These are phyloP conservation scores for Hippasteria phrygiana DNA, from an alignment of 53 echinoderm and acorn worm species.

Conservation along the genomic window DNA sequence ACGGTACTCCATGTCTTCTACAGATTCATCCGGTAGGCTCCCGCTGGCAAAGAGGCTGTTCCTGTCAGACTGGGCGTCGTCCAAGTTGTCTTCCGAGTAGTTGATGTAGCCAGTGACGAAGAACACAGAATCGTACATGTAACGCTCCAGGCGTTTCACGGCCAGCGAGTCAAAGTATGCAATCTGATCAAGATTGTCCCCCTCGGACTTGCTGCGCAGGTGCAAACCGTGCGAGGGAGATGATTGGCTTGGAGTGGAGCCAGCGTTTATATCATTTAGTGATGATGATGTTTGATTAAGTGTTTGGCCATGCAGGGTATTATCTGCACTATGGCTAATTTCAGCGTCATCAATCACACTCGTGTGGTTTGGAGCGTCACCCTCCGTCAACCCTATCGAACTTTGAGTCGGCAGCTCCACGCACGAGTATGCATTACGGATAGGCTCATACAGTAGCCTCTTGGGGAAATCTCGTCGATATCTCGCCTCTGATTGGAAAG, in stretches of 20 bases:
- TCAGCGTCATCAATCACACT: constrained; percentile 27
- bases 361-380: constrained; percentile 12
- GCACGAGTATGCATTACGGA: constrained; percentile 67
- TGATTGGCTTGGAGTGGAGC: constrained; percentile 19
- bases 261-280: constrained; percentile 44
- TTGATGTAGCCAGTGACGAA: constrained; percentile 58
- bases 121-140: constrained; percentile 59
- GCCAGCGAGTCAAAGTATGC: constrained; percentile 60
- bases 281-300: constrained; percentile 52
- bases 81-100: constrained; percentile 26
- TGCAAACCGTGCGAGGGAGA: constrained; percentile 54
- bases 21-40: constrained; percentile 29
- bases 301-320: neutral
- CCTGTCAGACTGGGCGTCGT: constrained; percentile 17
- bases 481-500: constrained; percentile 61
- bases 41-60: constrained; percentile 42
- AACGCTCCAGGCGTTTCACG: constrained; percentile 55
- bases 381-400: neutral
- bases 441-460: constrained; percentile 30
- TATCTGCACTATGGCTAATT: constrained; percentile 14
- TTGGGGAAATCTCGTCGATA: constrained; percentile 58
- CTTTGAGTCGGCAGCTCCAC: constrained; percentile 44
- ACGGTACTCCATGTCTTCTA: constrained; percentile 52
- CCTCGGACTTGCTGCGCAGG: constrained; percentile 53
- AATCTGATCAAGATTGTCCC: constrained; percentile 43